phyloP scores from a whole-genome alignment of 1,140 invertebrate species.

The Danaus melanippus region DNA sequence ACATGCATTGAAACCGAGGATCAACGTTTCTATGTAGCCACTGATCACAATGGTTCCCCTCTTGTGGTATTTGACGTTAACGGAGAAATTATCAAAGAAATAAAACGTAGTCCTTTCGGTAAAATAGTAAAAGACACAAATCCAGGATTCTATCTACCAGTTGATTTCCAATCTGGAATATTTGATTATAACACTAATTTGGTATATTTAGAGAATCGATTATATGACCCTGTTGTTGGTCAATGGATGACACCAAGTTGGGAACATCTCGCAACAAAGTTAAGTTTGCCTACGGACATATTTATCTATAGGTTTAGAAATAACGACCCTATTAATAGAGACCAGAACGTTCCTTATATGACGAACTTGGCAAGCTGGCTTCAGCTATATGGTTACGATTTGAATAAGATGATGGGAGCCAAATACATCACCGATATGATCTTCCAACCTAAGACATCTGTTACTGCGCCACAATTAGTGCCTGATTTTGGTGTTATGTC shows the following conservation, averaged over 20 bases:
- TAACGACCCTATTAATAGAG: conserved; percentile 92
- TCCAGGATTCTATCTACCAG: conserved; percentile 90
- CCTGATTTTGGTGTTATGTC: conserved; percentile 91
- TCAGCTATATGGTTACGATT: conserved; percentile 89
- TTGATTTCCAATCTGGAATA: conserved; percentile 94
- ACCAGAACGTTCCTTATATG: conserved; percentile 84
- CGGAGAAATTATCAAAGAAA: conserved; percentile 92
- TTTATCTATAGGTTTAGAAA: conserved; percentile 93
- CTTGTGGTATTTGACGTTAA: conserved; percentile 91
- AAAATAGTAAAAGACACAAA: conserved; percentile 91
- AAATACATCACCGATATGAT: conserved; percentile 83
- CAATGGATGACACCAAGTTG: conserved; percentile 96
- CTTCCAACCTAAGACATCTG: conserved; percentile 81
- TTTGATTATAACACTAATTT: conserved; percentile 88
- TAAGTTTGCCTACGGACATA: conserved; percentile 88
- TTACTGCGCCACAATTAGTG: conserved; percentile 83
- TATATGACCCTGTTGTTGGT: conserved; percentile 94
- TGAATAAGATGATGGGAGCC: conserved; percentile 87
- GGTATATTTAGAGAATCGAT: conserved; percentile 85
- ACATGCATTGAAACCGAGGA: conserved; percentile 88
- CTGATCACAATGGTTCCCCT: conserved; percentile 94
- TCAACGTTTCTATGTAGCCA: conserved; percentile 90
- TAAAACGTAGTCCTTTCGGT: conserved; percentile 92
- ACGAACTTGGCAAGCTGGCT: conserved; percentile 89
- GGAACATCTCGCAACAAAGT: conserved; percentile 84